Evolutionary conservation across 2,888 invertebrate species (phyloP), one percentile per base, ranked within the genome.

Genomic region (Onchidella celtica): DNA sequence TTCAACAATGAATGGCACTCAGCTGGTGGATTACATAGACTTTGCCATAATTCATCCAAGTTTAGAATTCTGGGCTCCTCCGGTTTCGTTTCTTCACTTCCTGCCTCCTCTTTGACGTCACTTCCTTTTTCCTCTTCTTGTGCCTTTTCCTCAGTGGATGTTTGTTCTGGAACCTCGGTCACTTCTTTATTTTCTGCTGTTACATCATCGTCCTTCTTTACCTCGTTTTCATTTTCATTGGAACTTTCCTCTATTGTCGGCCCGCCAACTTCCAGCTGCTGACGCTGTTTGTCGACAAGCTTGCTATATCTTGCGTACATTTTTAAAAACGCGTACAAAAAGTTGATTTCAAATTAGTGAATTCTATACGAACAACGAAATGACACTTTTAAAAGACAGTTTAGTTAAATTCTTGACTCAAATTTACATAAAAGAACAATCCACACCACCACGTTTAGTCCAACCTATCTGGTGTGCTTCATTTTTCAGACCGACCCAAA

Each of bases 1-100:
- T 99, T 99, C 95, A 99, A 95, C 94, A 99, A 95, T 14, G 89
- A 89, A 74, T 87, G 85, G 74, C 89, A 86, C 3, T 74, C 81
- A 3, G 83, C 55, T 3, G 81, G 79, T 0, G 85, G 85, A 14
- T 70, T 83, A n/a, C 85, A 70, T 3, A 90, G 83, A 21, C 85
- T 82, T 0, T 77, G 55, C 87, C 87, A 90, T 11, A 90, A 77
- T 21, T 87, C 69, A 29, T 81, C 32, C 68, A 82, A 34, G 55
- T 17, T 79, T 21, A 74, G 34, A 17, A 29, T 29, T 34, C 24
- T 47, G 1, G 36, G 27, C 27, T 17, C 61, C 27, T 65, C 38
- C 27, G 11, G 3, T 40, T 11, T 17, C n/a, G 59, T 17, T 17
- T 63, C 38, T 34, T 38, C 63, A 63, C 72, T 70, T 70, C 79